Conservation (phyloP, 1,140 invertebrate species). For the Pissodes strobi region DNA sequence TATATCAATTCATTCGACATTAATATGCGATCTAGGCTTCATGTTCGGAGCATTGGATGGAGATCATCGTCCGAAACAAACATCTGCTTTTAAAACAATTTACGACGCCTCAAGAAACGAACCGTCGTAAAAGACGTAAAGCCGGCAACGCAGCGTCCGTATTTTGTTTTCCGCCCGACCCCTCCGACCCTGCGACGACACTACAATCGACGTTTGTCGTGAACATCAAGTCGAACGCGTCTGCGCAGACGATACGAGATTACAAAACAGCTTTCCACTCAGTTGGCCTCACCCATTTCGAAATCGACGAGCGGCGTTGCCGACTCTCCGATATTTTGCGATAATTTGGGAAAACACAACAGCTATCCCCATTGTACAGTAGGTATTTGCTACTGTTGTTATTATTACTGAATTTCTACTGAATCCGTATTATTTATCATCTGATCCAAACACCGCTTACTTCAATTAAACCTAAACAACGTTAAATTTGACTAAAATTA, state of each 20-base stretch:
- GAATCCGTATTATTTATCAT: too few species aligned
- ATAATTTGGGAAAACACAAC: neutral
- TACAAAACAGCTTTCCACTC: slow-evolving; percentile 16
- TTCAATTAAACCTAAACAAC: too few species aligned
- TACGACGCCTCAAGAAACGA: too few species aligned
- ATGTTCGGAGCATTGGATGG: too few species aligned
- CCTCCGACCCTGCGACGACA: neutral
- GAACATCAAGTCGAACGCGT: slow-evolving; percentile 2
- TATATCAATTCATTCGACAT: too few species aligned
- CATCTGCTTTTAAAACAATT: too few species aligned
- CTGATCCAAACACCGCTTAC: too few species aligned
- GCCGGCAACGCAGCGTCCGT: neutral
- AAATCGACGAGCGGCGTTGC: slow-evolving; percentile 1
- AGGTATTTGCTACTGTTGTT: too few species aligned
- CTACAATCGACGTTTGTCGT: slow-evolving; percentile 14
- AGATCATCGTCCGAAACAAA: too few species aligned
- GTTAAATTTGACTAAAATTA: neutral
- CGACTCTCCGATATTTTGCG: neutral
- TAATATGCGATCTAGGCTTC: too few species aligned
- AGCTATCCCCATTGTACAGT: too few species aligned
- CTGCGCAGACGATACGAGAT: slow-evolving; percentile 1
- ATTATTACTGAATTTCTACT: too few species aligned
- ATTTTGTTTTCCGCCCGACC: slow-evolving; percentile 4
- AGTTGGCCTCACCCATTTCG: slow-evolving; percentile 9
- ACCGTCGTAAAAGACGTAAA: neutral